A percentile compares a stretch with the other conserved stretches of the same genome.
Conservation (phyloP, 2,888 invertebrate species). For the Hyles lineata region DNA sequence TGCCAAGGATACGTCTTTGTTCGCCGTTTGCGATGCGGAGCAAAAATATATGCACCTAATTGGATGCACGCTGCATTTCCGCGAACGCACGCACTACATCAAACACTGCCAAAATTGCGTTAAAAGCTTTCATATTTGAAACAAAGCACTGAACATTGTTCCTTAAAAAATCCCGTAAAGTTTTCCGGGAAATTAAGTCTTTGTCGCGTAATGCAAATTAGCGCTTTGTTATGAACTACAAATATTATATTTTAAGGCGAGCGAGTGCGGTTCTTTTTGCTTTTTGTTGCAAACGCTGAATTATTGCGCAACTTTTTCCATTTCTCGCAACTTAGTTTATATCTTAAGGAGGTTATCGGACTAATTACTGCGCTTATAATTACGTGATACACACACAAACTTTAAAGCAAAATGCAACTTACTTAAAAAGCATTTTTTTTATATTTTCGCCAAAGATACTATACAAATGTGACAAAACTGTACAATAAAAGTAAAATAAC, state of each 20-base stretch:
- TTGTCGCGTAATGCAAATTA: constrained; percentile 11
- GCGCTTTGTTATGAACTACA: constrained; percentile 6
- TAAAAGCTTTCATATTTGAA: background rate
- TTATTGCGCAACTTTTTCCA: constrained; percentile 19
- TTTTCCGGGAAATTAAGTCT: constrained; percentile 7
- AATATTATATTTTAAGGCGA: constrained; percentile 20
- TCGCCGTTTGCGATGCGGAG: constrained; percentile 12
- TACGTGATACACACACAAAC: background rate
- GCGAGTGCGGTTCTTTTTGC: constrained; percentile 2
- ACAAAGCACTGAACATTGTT: background rate
- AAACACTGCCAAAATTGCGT: constrained; percentile 10
- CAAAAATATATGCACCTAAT: constrained; percentile 7
- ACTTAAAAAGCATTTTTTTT: too few species aligned
- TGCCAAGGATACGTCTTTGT: constrained; percentile 43
- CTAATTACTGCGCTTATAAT: constrained; percentile 7
- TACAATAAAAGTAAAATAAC: too few species aligned
- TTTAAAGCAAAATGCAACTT: background rate
- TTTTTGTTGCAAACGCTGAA: constrained; percentile 15
- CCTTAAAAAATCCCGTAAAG: background rate
- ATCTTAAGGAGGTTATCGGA: background rate
- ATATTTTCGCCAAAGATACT: too few species aligned
- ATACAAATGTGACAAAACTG: too few species aligned
- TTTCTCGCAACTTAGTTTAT: constrained; percentile 9
- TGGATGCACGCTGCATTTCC: constrained; percentile 11
- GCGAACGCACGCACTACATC: constrained; percentile 4